These are phyloP conservation scores for Catharus fuscescens DNA, from an alignment of 2,113 vertebrate genomes.

Conservation along the genomic window DNA sequence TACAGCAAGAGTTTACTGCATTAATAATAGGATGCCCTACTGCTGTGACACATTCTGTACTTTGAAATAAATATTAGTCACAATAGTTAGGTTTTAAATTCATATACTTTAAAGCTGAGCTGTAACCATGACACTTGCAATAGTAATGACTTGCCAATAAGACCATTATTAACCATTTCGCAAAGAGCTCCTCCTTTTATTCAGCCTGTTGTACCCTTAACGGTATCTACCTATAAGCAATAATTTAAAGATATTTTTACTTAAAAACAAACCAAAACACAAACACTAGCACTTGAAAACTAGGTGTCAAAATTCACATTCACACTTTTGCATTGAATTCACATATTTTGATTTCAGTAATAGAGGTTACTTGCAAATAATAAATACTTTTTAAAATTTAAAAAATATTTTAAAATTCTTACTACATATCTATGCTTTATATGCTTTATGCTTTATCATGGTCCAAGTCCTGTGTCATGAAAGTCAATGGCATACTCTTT, in stretches of 20 bases:
- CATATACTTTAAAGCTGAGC: conserved; percentile 59
- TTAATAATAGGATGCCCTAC: conserved; percentile 74
- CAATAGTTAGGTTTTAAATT: conserved; percentile 69
- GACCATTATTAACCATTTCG: conserved; percentile 45
- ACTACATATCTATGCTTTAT: conserved; percentile 7
- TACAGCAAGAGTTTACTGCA: conserved; percentile 71
- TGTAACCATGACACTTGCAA: conserved; percentile 47
- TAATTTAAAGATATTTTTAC: conserved; percentile 55
- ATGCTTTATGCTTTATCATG: not conserved
- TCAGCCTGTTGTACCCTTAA: not conserved
- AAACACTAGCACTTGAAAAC: conserved; percentile 34
- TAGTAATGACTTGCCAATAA: conserved; percentile 65
- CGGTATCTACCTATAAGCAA: conserved; percentile 57
- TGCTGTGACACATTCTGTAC: conserved; percentile 67
- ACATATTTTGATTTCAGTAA: not conserved
- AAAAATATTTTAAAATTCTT: not conserved
- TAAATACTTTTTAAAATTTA: conserved; percentile 5
- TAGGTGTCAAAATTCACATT: conserved; percentile 43
- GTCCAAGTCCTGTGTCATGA: not conserved
- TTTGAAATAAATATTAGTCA: conserved; percentile 76
- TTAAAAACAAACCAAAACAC: conserved; percentile 33
- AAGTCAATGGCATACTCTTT: not conserved
- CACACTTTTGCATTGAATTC: conserved; percentile 51
- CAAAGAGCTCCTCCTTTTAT: conserved; percentile 20
- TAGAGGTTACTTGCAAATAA: not conserved